These are phyloP conservation scores for Alosa sapidissima DNA, from an alignment of 2,797 vertebrate genomes.

Conservation along the genomic window DNA sequence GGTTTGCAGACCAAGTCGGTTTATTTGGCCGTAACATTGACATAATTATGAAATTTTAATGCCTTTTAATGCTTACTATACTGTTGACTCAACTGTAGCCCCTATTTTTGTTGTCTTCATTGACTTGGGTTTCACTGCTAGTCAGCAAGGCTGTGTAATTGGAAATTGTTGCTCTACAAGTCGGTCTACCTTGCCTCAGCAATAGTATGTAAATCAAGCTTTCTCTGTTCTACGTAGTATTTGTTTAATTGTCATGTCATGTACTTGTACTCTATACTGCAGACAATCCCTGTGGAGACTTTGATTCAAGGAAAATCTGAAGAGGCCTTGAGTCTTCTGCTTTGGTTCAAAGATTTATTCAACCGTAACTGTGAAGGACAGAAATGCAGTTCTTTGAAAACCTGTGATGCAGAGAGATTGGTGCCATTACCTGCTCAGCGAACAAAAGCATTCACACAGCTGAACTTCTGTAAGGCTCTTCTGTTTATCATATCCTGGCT, in stretches of 20 bases:
- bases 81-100: background rate
- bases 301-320: slow-evolving; percentile 44
- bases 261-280: background rate
- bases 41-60: background rate
- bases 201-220: no score
- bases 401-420: slow-evolving; percentile 51
- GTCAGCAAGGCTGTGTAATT: background rate
- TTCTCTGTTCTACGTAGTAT: no score
- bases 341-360: slow-evolving; percentile 65
- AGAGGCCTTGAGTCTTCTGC: slow-evolving; percentile 53
- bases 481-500: background rate
- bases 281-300: slow-evolving; percentile 55
- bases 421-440: slow-evolving; percentile 22
- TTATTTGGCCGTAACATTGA: background rate
- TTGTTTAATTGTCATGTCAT: background rate
- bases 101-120: background rate
- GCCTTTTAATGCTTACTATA: background rate
- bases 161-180: background rate
- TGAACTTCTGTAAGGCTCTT: slow-evolving; percentile 34
- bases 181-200: background rate
- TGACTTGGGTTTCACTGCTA: background rate
- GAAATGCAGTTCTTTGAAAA: slow-evolving; percentile 47
- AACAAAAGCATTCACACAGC: slow-evolving; percentile 1
- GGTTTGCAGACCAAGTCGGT: background rate
- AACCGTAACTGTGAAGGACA: slow-evolving; percentile 38